Base-by-base conservation (phyloP, 2,797 vertebrate genomes). In the Gymnothorax reevesii region DNA sequence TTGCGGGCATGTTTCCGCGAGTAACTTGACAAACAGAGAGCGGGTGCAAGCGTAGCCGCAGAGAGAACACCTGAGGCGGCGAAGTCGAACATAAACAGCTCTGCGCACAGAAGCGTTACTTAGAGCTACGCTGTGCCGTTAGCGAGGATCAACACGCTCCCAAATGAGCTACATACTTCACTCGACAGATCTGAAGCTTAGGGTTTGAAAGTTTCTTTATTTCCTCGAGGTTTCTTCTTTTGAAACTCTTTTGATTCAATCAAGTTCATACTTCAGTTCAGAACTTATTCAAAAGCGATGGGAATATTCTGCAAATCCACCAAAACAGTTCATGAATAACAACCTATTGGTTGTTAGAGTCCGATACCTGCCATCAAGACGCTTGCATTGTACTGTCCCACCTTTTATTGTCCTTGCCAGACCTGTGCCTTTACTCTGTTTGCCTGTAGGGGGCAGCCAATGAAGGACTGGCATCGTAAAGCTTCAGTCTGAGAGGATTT, bases 1-100 rank as follows among this genome's bases (percentile, higher is more conserved):
- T 99, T 98, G 88, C 98, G 98, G 1, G 99, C 99, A 2, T 99
- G 99, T 89, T 99, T 99, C 99, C 99, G 99, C 99, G 99, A 99
- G 90, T 99, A 98, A 99, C 91, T 99, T 99, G 84, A 99, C 93
- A 7, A 98, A 99, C 0, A 98, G 98, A 10, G 98, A 98, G 89
- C 99, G 98, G 92, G 98, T 99, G 94, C 99, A 99, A 62, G 99
- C 97, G 3, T 99, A 99, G 49, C 99, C 99, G 90, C 99, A 99
- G 33, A 99, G 95, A 25, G 98, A 98, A 92, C 99, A 99, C 88
- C 99, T 99, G 93, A 13, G 52, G 85, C 82, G 90, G 49, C 83
- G 4, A 4, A 15, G 6, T 0, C 42, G 6, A 73, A 25, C 10
- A 9, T 7, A 9, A 73, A 17, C 25, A 10, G 8, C 9, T 10